A percentile compares a stretch with the other conserved stretches of the same genome.
These are phyloP conservation scores for Gymnoscopelus braueri DNA, from an alignment of 2,797 vertebrate genomes.

Conservation along the genomic window DNA sequence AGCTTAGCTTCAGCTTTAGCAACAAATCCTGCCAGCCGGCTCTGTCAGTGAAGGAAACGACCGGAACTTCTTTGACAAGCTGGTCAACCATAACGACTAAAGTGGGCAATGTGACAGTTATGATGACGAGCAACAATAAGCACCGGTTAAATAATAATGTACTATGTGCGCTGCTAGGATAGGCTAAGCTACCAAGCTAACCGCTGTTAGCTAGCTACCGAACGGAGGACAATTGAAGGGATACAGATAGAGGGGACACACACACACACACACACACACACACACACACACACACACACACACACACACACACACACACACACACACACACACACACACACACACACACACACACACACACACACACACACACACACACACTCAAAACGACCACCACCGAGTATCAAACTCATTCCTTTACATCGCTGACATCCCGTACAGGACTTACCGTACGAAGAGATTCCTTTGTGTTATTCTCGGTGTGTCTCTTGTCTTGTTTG, in stretches of 20 bases:
- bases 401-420: conserved; percentile 52
- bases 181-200: conserved; percentile 64
- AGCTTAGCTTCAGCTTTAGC: too few species aligned
- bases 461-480: conserved; percentile 5
- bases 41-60: neutral
- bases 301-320: conserved; percentile 5
- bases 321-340: conserved; percentile 2
- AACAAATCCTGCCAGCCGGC: too few species aligned
- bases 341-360: conserved; percentile 6
- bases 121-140: neutral
- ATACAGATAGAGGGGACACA: conserved; percentile 46
- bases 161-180: conserved; percentile 58
- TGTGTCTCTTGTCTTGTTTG: conserved; percentile 27
- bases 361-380: conserved; percentile 5
- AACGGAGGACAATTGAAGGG: conserved; percentile 75
- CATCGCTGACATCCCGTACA: conserved; percentile 26
- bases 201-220: conserved; percentile 41
- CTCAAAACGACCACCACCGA: conserved; percentile 33
- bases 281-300: conserved; percentile 8
- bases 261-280: conserved; percentile 8
- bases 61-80: too few species aligned
- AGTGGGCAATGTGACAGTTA: neutral
- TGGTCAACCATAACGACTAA: neutral
- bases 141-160: conserved; percentile 27
- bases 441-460: conserved; percentile 65